Evolutionary conservation across 2,113 vertebrate species (phyloP).

Genomic region (Brachypodius melanocephalos): DNA sequence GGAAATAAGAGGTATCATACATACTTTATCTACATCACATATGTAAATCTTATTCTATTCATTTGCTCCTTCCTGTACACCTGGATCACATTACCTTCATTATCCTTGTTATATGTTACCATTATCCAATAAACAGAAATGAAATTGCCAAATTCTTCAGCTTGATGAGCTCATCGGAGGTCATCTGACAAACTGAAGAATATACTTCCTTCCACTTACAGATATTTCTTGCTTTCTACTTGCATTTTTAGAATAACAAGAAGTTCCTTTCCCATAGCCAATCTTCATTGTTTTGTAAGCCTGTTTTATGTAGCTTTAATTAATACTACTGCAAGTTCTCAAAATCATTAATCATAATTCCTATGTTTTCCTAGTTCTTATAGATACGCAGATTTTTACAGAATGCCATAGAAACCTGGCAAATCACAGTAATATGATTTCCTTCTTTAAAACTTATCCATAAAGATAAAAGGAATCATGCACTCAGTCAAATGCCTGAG

Average conservation of each 20-base stretch:
- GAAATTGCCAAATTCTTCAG: slow-evolving; percentile 1
- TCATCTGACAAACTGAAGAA: neutral
- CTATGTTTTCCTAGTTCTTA: neutral
- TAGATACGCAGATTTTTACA: neutral
- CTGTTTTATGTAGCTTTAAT: neutral
- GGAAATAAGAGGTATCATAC: neutral
- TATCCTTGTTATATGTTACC: neutral
- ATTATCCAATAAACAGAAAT: neutral
- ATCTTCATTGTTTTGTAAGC: neutral
- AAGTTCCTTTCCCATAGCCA: neutral
- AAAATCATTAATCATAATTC: neutral
- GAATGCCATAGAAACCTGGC: neutral
- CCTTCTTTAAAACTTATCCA: neutral
- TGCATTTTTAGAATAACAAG: neutral
- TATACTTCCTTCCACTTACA: neutral
- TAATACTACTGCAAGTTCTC: neutral
- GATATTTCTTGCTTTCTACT: neutral
- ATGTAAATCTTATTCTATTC: neutral
- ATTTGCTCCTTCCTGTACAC: slow-evolving; percentile 13
- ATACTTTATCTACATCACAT: neutral
- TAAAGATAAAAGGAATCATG: neutral
- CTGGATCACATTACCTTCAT: neutral
- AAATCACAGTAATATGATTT: neutral
- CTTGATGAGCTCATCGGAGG: neutral
- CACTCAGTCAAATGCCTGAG: neutral